Conservation (phyloP, 2,888 invertebrate genomes). For the Sycophila texana region DNA sequence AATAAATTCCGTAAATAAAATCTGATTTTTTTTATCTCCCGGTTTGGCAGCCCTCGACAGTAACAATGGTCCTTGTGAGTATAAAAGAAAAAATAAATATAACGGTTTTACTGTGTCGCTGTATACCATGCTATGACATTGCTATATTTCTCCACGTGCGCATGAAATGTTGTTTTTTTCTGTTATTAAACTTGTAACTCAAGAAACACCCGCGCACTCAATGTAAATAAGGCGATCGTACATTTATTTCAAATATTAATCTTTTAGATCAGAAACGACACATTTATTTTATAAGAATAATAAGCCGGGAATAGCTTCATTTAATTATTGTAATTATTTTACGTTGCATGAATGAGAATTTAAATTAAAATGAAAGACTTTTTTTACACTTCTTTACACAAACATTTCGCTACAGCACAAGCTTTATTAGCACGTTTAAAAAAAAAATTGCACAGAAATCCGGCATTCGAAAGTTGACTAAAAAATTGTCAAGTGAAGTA, state of each 20-base stretch:
- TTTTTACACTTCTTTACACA: slow-evolving; percentile 38
- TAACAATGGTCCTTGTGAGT: slow-evolving; percentile 93
- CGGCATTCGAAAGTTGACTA: slow-evolving; percentile 24
- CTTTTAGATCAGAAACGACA: neutral
- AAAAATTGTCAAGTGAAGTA: too few species aligned
- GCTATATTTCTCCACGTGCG: slow-evolving; percentile 51
- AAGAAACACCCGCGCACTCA: slow-evolving; percentile 8
- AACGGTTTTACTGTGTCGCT: slow-evolving; percentile 73
- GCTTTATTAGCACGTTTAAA: slow-evolving; percentile 51
- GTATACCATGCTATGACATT: slow-evolving; percentile 60
- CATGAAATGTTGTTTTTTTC: slow-evolving; percentile 56
- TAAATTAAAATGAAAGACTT: slow-evolving; percentile 15
- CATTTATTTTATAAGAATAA: too few species aligned
- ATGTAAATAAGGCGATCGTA: slow-evolving; percentile 34
- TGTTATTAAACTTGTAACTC: slow-evolving; percentile 28
- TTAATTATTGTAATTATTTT: neutral
- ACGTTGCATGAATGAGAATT: slow-evolving; percentile 29
- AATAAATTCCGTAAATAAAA: slow-evolving; percentile 63
- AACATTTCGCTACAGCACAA: slow-evolving; percentile 9
- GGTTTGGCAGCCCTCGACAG: slow-evolving; percentile 89
- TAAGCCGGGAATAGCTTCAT: neutral
- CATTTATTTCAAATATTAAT: neutral
- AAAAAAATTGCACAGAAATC: slow-evolving; percentile 41
- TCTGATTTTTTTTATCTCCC: slow-evolving; percentile 75
- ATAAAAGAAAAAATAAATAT: slow-evolving; percentile 76